Percentiles rank a stretch among this genome's conserved stretches.
Evolutionary conservation across 2,113 vertebrate species (phyloP).

Genomic region (Nestor notabilis): DNA sequence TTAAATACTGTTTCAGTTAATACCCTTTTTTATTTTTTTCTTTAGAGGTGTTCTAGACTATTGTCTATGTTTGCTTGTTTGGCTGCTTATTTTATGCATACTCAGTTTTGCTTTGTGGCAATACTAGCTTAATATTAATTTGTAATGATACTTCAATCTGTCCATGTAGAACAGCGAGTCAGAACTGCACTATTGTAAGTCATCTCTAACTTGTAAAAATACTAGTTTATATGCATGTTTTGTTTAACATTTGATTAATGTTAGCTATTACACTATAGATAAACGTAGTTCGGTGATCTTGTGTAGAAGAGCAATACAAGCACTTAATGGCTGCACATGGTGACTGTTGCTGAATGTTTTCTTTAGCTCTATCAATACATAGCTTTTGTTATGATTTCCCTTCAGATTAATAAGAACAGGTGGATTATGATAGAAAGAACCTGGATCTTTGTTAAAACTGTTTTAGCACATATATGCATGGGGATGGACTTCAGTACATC

Average conservation of each 20-base stretch:
- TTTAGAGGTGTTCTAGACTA: neutral
- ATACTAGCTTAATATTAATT: neutral
- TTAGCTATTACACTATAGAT: neutral
- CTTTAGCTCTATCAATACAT: neutral
- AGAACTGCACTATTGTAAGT: neutral
- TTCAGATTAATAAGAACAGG: neutral
- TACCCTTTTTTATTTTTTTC: neutral
- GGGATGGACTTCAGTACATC: neutral
- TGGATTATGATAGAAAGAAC: neutral
- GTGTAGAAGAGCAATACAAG: neutral
- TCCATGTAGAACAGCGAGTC: accelerated
- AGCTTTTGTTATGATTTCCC: neutral
- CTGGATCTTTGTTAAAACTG: neutral
- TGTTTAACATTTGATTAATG: neutral
- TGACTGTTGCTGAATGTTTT: neutral
- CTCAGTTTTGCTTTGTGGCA: neutral
- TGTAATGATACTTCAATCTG: neutral
- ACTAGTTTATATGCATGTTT: neutral
- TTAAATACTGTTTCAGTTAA: neutral
- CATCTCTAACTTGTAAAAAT: neutral
- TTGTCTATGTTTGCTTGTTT: neutral
- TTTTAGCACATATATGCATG: neutral
- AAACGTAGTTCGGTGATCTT: neutral
- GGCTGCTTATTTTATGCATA: neutral
- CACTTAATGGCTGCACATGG: neutral